These are phyloP conservation scores for Anhinga anhinga DNA, from an alignment of 2,113 vertebrate genomes.

Conservation along the genomic window DNA sequence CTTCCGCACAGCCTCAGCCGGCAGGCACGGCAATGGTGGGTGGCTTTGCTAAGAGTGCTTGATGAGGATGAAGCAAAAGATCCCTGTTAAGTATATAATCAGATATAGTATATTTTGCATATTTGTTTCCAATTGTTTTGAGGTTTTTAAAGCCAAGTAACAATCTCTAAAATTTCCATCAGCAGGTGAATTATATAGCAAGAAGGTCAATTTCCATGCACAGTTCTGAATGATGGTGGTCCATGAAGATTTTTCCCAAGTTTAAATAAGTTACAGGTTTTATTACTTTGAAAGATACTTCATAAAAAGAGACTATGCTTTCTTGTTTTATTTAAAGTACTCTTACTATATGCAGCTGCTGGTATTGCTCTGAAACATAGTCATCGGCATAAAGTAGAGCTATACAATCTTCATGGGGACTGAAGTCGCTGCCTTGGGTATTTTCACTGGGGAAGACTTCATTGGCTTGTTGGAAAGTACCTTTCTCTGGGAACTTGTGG, in stretches of 20 bases:
- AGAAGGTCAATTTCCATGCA: neutral
- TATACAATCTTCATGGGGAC: rapidly evolving
- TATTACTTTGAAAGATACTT: neutral
- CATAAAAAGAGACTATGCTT: neutral
- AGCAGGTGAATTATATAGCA: neutral
- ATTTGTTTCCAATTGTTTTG: neutral
- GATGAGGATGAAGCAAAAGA: neutral
- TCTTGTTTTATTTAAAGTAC: neutral
- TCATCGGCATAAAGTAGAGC: neutral
- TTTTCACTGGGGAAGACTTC: neutral
- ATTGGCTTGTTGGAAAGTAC: neutral
- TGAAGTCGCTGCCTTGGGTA: neutral
- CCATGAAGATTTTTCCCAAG: neutral
- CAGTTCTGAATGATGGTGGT: neutral
- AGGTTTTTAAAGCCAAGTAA: neutral
- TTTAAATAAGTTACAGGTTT: neutral
- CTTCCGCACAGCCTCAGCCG: neutral
- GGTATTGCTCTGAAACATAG: neutral
- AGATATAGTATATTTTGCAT: neutral
- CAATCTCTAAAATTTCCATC: neutral
- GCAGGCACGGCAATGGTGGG: rapidly evolving
- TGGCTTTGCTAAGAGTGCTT: neutral
- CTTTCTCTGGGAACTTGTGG: neutral
- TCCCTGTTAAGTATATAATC: neutral
- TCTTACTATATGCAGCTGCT: neutral